Conservation (phyloP, 1,140 invertebrate genomes). For the Procambarus virginalis region DNA sequence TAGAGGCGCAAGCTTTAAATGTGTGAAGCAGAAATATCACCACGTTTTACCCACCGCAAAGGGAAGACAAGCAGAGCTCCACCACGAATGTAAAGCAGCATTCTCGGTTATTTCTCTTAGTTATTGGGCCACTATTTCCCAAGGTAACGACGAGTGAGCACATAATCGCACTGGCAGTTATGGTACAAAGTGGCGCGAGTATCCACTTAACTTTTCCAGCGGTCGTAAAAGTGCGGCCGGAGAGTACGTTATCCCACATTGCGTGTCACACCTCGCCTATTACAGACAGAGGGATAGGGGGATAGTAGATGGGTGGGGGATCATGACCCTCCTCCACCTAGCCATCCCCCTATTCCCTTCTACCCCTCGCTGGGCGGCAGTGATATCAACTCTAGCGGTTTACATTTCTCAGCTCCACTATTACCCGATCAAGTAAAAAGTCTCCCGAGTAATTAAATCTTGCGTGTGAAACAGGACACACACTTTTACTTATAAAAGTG, state of each 20-base stretch:
- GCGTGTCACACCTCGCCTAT: neutral
- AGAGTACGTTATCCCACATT: neutral
- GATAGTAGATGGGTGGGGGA: no score
- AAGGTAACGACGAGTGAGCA: constrained; percentile 6
- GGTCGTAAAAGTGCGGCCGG: constrained; percentile 9
- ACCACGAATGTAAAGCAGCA: constrained; percentile 20
- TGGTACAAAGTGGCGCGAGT: constrained; percentile 19
- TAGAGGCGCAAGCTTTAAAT: no score
- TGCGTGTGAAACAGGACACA: constrained; percentile 10
- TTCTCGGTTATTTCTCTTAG: constrained; percentile 33
- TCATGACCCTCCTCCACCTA: no score
- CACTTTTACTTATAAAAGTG: constrained; percentile 24
- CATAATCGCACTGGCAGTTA: constrained; percentile 16
- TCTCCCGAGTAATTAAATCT: constrained; percentile 37
- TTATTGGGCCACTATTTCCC: constrained; percentile 10
- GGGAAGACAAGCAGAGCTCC: neutral
- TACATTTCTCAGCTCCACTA: neutral
- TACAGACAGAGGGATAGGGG: neutral
- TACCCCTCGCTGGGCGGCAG: neutral
- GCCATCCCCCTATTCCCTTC: neutral
- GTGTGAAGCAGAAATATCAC: neutral
- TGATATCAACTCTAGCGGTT: neutral
- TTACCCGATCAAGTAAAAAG: constrained; percentile 11
- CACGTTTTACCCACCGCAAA: neutral
- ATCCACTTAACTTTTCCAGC: constrained; percentile 33